These are phyloP conservation scores for Nyleta sp. DNA, from an alignment of 2,888 invertebrate species.

Conservation along the genomic window DNA sequence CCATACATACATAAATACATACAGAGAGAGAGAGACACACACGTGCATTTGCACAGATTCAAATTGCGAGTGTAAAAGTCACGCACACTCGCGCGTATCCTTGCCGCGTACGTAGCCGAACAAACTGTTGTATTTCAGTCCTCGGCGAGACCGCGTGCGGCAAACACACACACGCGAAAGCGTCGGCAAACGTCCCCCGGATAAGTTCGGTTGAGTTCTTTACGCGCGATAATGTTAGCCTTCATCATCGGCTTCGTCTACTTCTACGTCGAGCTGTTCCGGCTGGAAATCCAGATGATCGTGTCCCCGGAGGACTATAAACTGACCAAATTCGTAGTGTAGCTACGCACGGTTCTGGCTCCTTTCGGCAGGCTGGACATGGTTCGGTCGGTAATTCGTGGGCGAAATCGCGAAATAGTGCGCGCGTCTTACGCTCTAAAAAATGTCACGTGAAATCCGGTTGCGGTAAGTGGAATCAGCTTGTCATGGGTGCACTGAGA, in stretches of 20 bases:
- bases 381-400: too few relatives aligned
- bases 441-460: too few relatives aligned
- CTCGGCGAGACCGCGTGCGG: constrained; percentile 75
- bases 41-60: constrained; percentile 61
- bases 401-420: too few relatives aligned
- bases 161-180: constrained; percentile 49
- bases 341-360: too few relatives aligned
- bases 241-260: constrained; percentile 76
- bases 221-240: constrained; percentile 54
- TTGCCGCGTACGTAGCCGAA: constrained; percentile 52
- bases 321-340: constrained; percentile 75
- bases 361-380: too few relatives aligned
- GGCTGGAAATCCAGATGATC: constrained; percentile 77
- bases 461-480: too few relatives aligned
- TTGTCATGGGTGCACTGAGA: too few relatives aligned
- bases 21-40: not conserved
- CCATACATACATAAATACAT: constrained; percentile 49
- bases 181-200: too few relatives aligned
- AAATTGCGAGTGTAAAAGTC: constrained; percentile 67
- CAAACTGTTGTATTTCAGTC: constrained; percentile 74
- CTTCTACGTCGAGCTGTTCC: constrained; percentile 75
- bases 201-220: too few relatives aligned
- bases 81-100: constrained; percentile 62
- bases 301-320: constrained; percentile 74
- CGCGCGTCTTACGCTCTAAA: too few relatives aligned